These are phyloP conservation scores for Drosophila littoralis DNA, from an alignment of 1,140 invertebrate genomes.

Conservation along the genomic window DNA sequence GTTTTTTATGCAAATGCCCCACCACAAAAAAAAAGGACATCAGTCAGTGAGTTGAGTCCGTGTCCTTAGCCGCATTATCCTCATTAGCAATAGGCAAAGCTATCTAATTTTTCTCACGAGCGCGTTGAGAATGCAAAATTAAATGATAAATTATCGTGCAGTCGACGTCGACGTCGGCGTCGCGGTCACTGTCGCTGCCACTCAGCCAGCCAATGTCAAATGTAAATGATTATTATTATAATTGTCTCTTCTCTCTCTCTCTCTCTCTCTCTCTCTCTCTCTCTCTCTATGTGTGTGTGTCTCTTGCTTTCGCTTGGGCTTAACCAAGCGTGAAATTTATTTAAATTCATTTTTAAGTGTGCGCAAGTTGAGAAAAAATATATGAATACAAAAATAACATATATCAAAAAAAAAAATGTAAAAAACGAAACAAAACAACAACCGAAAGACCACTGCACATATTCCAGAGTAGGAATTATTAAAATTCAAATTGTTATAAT, in stretches of 20 bases:
- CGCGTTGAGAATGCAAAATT: conserved; percentile 42
- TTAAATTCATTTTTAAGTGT: conserved; percentile 83
- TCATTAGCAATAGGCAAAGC: conserved; percentile 26
- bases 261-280: conserved; percentile 14
- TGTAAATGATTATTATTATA: conserved; percentile 83
- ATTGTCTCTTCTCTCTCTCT: conserved; percentile 67
- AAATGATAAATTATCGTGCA: conserved; percentile 78
- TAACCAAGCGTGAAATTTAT: conserved; percentile 83
- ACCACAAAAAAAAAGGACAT: conserved; percentile 13
- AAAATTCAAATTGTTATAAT: conserved; percentile 42
- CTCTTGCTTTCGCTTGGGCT: conserved; percentile 56
- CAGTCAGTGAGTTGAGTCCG: conserved; percentile 2
- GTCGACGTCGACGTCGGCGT: conserved; percentile 18
- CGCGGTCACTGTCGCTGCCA: conserved; percentile 29
- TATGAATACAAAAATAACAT: conserved; percentile 40
- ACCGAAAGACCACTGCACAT: conserved; percentile 17
- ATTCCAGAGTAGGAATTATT: conserved; percentile 31
- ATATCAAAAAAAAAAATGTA: conserved; percentile 33
- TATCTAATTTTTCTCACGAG: conserved; percentile 54
- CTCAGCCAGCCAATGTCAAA: conserved; percentile 72
- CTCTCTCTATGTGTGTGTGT: conserved; percentile 25
- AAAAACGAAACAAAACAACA: conserved; percentile 5
- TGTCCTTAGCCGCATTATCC: conserved; percentile 58
- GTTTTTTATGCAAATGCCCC: conserved; percentile 76
- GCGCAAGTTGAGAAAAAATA: conserved; percentile 68